Evolutionary conservation across 2,797 vertebrate genomes (phyloP).

Genomic region (Hydrophis major): DNA sequence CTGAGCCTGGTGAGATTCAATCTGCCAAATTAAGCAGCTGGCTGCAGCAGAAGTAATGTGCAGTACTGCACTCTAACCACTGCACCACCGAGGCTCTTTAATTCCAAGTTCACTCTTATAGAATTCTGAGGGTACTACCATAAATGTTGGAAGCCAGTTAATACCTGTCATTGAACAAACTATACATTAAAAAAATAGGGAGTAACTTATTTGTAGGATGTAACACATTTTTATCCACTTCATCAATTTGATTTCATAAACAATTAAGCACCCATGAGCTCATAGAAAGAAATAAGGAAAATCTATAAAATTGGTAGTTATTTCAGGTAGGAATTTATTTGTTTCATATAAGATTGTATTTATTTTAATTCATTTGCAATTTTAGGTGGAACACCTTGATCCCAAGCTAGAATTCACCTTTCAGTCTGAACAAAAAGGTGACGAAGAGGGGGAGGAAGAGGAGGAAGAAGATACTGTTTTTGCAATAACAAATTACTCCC

Average conservation of each 20-base stretch:
- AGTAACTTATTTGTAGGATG: not conserved
- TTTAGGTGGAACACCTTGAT: conserved; percentile 79
- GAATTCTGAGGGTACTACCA: not conserved
- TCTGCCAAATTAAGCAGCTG: too few relatives aligned
- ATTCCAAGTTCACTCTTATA: not conserved
- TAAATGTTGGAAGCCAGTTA: not conserved
- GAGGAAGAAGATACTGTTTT: conserved; percentile 73
- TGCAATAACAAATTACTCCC: conserved; percentile 72
- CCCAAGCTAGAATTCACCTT: conserved; percentile 72
- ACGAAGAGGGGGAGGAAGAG: conserved; percentile 64
- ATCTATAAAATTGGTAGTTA: not conserved
- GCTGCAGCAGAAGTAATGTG: too few relatives aligned
- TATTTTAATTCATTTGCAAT: conserved; percentile 30
- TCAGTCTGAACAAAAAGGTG: conserved; percentile 58
- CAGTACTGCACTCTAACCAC: too few relatives aligned
- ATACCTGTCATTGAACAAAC: not conserved
- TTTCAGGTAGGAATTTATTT: not conserved
- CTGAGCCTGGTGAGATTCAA: too few relatives aligned
- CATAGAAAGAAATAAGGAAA: not conserved
- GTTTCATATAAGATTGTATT: not conserved
- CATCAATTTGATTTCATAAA: not conserved
- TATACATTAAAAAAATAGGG: not conserved
- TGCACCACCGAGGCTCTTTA: too few relatives aligned
- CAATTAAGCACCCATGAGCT: not conserved
- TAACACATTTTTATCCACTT: conserved; percentile 5